Base-by-base conservation (phyloP, 1,140 invertebrate genomes). In the Odontomachus brunneus region DNA sequence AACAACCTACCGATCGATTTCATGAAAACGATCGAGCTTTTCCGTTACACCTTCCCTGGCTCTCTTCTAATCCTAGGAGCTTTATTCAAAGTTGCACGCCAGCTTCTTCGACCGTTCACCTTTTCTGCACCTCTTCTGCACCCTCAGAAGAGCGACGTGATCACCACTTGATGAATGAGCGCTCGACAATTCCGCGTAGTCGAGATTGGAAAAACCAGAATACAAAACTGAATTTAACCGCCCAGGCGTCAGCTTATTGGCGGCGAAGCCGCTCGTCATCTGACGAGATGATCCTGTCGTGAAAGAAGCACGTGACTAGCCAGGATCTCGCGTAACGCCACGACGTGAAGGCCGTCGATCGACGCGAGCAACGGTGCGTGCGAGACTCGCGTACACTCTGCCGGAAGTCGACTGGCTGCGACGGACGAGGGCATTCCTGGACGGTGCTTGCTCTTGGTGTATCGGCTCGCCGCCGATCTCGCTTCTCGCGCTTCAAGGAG, bases 221-320 rank as follows among this genome's bases (percentile, higher is more conserved):
- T 75, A 83, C 62, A 83, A 88, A 67, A 87, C 72, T 74, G 82
- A 82, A 74, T 87, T 67, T 69, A 88, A 91, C 90, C 89, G 88
- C 90, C 90, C 82, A 89, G 87, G 85, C 90, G 83, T 92, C 83
- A 85, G 91, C 90, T 92, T 88, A 89, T 85, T 89, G 91, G 89
- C 91, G 89, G 86, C 89, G 82, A 75, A 89, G 91, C 89, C 90
- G 91, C 89, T 92, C 90, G 92, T 94, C 93, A 94, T 92, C 92
- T 94, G 86, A 91, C 90, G 76, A 84, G 91, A 91, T 91, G 89
- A 89, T 89, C 92, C 67, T 89, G 92, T 53, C 89, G 91, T 33
- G 87, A 85, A 15, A 89, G 67, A 9, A 90, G 76, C 33, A 87
- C 65, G 65, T 85, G 73, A 48, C 60, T 81, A 44, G 59, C 69